Evolutionary conservation across 2,113 vertebrate genomes (phyloP).

Genomic region (Eretmochelys imbricata): DNA sequence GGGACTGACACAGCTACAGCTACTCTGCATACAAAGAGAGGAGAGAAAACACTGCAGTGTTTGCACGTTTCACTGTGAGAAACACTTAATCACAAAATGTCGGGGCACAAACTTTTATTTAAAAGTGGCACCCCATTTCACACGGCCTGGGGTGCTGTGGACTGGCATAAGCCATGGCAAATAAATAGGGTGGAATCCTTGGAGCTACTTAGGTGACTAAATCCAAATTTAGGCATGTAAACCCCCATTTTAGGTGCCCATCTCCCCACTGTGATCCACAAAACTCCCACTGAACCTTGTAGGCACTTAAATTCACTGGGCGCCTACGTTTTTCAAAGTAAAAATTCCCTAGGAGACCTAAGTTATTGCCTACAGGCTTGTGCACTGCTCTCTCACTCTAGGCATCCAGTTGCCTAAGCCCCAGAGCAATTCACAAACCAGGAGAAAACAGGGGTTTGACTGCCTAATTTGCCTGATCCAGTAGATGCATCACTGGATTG

Average conservation of each 20-base stretch:
- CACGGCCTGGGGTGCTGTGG: neutral
- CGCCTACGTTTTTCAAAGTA: neutral
- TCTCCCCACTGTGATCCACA: neutral
- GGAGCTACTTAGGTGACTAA: neutral
- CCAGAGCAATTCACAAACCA: neutral
- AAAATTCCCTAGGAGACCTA: neutral
- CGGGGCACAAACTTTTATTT: neutral
- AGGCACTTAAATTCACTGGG: too few species aligned
- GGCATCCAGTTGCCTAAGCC: neutral
- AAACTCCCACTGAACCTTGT: neutral
- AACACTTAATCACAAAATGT: neutral
- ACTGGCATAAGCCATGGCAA: rapidly evolving
- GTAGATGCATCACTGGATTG: neutral
- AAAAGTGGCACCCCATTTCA: neutral
- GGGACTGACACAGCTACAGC: neutral
- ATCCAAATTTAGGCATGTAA: neutral
- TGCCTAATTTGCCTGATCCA: neutral
- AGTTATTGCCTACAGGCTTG: neutral
- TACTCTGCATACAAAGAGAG: neutral
- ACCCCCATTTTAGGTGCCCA: neutral
- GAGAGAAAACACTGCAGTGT: neutral
- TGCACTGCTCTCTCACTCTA: neutral
- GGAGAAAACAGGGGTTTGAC: neutral
- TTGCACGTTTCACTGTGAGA: neutral
- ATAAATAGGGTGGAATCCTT: neutral